Evolutionary conservation across 1,140 invertebrate species (phyloP).

Genomic region (Leptestheria dahalacensis): DNA sequence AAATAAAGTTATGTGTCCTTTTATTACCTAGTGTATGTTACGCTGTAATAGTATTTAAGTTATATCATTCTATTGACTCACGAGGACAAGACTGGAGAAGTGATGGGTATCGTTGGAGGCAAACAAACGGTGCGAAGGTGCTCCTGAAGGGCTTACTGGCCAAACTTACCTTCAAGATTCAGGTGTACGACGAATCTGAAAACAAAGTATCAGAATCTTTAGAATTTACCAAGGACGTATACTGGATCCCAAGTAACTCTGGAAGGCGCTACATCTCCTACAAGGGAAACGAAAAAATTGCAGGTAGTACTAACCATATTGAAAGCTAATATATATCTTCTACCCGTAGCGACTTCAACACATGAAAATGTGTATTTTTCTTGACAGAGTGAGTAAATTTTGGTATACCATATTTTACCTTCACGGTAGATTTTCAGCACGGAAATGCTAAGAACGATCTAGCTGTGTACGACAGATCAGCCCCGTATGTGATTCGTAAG

Average conservation of each 20-base stretch:
- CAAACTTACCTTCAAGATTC: not conserved
- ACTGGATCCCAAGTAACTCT: not conserved
- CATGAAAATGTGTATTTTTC: no score
- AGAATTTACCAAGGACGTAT: not conserved
- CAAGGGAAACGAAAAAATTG: not conserved
- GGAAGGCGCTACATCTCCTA: not conserved
- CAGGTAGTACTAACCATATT: no score
- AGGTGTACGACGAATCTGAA: not conserved
- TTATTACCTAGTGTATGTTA: no score
- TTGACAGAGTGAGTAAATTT: not conserved
- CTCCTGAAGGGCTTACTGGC: not conserved
- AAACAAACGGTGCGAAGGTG: not conserved
- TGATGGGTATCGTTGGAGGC: not conserved
- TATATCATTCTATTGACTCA: no score
- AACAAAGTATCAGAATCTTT: not conserved
- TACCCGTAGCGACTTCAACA: no score
- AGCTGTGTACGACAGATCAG: not conserved
- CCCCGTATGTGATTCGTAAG: not conserved
- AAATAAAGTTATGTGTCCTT: no score
- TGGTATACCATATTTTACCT: not conserved
- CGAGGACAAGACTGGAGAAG: not conserved
- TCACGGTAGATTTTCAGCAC: not conserved
- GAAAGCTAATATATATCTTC: no score
- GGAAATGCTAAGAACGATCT: not conserved
- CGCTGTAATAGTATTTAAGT: no score